A percentile compares a stretch with the other conserved stretches of the same genome.
Evolutionary conservation across 2,888 invertebrate genomes (phyloP).

Genomic region (Calameuta pallipes): DNA sequence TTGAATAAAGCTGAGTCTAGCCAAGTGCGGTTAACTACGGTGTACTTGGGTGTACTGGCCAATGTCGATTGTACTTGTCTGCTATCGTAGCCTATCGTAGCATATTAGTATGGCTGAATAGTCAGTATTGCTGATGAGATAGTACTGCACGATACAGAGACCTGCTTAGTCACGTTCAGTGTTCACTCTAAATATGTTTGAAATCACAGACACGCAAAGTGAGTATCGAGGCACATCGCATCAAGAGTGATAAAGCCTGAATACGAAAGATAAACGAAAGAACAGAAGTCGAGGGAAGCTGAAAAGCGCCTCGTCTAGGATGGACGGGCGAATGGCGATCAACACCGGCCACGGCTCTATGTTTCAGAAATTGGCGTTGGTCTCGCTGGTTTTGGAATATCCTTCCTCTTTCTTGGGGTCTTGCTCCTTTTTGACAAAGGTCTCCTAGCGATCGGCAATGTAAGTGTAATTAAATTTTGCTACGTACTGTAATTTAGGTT

Average conservation of each 20-base stretch:
- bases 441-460: constrained; percentile 98
- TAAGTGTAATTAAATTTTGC: constrained; percentile 70
- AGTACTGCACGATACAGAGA: not conserved
- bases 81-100: not conserved
- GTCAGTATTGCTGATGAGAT: constrained; percentile 3
- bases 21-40: not conserved
- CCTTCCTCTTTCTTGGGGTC: constrained; percentile 94
- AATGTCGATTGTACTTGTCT: not conserved
- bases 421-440: constrained; percentile 96
- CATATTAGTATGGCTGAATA: constrained; percentile 10
- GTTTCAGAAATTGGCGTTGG: constrained; percentile 96
- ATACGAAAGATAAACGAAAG: constrained; percentile 1
- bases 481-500: not conserved
- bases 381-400: constrained; percentile 94
- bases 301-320: not conserved
- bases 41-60: no score
- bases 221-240: constrained; percentile 62
- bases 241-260: not conserved
- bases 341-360: constrained; percentile 4
- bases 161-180: not conserved
- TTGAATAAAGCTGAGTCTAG: not conserved
- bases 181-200: constrained; percentile 75
- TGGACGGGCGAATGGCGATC: not conserved
- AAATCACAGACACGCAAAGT: constrained; percentile 88
- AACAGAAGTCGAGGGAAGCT: not conserved